A percentile compares a stretch with the other conserved stretches of the same genome.
Conservation (phyloP, 2,888 invertebrate genomes). For the Cremastinae sp. region DNA sequence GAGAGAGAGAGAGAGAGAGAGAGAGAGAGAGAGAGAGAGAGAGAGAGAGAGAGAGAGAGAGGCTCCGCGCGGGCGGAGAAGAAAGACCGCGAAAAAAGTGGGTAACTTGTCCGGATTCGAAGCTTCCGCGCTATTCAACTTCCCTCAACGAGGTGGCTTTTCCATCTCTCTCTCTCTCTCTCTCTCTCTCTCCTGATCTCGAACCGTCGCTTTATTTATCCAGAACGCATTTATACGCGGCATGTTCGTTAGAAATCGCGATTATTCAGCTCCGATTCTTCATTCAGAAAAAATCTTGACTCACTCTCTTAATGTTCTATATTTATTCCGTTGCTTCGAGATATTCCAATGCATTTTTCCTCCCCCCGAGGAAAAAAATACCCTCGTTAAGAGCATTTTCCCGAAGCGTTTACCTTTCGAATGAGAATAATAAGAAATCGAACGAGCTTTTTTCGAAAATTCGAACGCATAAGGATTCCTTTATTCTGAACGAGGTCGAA, state of each 20-base stretch:
- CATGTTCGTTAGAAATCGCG: slow-evolving; percentile 49
- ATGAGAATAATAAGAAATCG: neutral
- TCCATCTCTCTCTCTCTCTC: slow-evolving; percentile 1
- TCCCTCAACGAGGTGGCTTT: slow-evolving; percentile 27
- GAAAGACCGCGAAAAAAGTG: slow-evolving; percentile 54
- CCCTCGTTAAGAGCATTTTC: slow-evolving; percentile 4
- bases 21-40: slow-evolving; percentile 33
- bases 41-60: neutral
- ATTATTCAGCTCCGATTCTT: slow-evolving; percentile 50
- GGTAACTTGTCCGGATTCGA: slow-evolving; percentile 45
- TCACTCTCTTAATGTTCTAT: neutral
- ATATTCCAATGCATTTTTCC: too few relatives aligned
- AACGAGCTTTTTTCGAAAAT: neutral
- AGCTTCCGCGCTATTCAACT: slow-evolving; percentile 31
- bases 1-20: slow-evolving; percentile 50
- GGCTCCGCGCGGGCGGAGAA: slow-evolving; percentile 38
- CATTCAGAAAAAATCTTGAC: slow-evolving; percentile 46
- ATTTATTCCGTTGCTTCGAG: neutral
- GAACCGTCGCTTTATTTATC: slow-evolving; percentile 11
- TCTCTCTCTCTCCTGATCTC: neutral
- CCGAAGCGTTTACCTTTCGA: neutral
- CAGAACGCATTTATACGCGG: slow-evolving; percentile 16
- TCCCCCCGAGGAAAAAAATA: too few relatives aligned
- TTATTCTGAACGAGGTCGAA: too few relatives aligned
- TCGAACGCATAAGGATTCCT: too few relatives aligned